Evolutionary conservation across 2,113 vertebrate species (phyloP).

Genomic region (Verasper variegatus): DNA sequence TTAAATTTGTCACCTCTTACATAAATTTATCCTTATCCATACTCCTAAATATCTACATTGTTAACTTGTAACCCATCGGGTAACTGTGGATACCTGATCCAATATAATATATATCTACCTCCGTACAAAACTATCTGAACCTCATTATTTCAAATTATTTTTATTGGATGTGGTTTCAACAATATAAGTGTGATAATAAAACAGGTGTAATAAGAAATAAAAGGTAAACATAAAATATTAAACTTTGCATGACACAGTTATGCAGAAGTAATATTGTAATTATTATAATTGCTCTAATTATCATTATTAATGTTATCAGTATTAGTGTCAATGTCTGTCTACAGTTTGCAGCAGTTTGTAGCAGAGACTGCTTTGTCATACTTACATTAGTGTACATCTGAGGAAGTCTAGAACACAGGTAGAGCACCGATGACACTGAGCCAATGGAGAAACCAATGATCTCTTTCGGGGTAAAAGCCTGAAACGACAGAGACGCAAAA

Average conservation of each 20-base stretch:
- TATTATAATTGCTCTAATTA: no score
- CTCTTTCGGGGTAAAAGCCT: slow-evolving; percentile 87
- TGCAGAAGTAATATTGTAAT: no score
- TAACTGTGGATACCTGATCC: neutral
- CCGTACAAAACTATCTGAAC: neutral
- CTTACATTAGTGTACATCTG: slow-evolving; percentile 96
- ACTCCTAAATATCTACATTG: no score
- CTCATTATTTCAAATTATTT: neutral
- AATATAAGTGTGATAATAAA: no score
- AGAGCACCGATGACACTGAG: slow-evolving; percentile 90
- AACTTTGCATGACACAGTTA: no score
- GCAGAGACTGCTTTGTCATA: neutral
- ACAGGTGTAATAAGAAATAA: no score
- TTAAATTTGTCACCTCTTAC: no score
- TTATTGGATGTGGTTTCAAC: no score
- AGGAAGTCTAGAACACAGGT: slow-evolving; percentile 90
- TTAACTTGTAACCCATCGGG: neutral
- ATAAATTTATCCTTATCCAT: no score
- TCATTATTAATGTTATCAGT: neutral
- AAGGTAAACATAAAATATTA: no score
- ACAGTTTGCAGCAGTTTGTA: neutral
- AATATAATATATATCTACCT: neutral
- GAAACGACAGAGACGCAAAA: slow-evolving; percentile 19
- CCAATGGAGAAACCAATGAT: slow-evolving; percentile 90
- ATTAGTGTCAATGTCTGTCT: neutral